Evolutionary conservation across 2,888 invertebrate genomes (phyloP).

Genomic region (Rhagonycha fulva): DNA sequence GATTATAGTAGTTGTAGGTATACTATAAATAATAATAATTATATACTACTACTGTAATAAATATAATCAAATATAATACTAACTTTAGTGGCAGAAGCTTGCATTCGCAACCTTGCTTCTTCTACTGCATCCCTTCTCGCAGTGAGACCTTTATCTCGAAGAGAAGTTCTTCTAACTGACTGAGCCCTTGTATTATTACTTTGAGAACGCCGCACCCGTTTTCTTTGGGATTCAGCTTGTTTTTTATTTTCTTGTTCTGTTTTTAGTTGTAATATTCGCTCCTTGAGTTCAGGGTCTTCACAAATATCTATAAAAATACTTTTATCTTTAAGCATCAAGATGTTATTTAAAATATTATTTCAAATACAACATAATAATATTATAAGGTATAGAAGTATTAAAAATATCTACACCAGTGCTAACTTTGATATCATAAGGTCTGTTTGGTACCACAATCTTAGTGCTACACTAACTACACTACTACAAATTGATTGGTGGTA

Average conservation of each 20-base stretch:
- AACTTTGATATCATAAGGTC: too few relatives aligned
- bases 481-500: too few relatives aligned
- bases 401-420: too few relatives aligned
- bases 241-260: conserved; percentile 81
- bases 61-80: background rate
- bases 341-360: too few relatives aligned
- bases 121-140: conserved; percentile 94
- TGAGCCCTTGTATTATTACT: conserved; percentile 83
- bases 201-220: conserved; percentile 72
- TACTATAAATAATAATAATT: background rate
- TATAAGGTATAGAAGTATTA: too few relatives aligned
- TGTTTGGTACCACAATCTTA: too few relatives aligned
- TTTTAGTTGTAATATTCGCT: conserved; percentile 83
- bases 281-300: conserved; percentile 92
- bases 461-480: too few relatives aligned
- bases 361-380: too few relatives aligned
- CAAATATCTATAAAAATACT: conserved; percentile 77
- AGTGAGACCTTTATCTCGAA: conserved; percentile 90
- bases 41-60: background rate
- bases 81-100: conserved; percentile 51
- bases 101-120: conserved; percentile 78
- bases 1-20: too few relatives aligned
- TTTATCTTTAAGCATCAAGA: background rate
- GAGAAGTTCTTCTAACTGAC: conserved; percentile 89
- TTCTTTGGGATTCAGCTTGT: conserved; percentile 63